Percentiles rank a stretch among this genome's conserved stretches.
phyloP scores from a whole-genome alignment of 2,888 invertebrate species.

The Tetramorium bicarinatum region DNA sequence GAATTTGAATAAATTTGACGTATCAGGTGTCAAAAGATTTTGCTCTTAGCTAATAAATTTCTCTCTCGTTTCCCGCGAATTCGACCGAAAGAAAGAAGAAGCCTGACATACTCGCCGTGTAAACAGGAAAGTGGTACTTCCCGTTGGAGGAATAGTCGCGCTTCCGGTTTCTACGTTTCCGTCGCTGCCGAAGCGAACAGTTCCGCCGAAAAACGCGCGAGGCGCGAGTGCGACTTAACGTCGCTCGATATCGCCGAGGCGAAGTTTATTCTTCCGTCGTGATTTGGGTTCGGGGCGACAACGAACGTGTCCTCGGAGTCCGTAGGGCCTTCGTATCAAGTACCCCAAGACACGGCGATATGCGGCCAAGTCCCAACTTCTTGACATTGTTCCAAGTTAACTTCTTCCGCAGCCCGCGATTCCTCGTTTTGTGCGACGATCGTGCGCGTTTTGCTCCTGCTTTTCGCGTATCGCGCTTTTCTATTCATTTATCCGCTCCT shows the following conservation, averaged over 20 bases:
- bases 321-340: slow-evolving; percentile 2
- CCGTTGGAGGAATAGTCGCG: slow-evolving; percentile 44
- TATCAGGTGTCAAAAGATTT: slow-evolving; percentile 7
- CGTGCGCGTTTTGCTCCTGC: slow-evolving; percentile 18
- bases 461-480: slow-evolving; percentile 27
- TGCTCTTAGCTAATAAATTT: slow-evolving; percentile 18
- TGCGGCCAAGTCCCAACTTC: slow-evolving; percentile 33
- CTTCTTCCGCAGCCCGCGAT: slow-evolving; percentile 49
- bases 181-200: slow-evolving; percentile 27
- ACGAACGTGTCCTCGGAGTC: neutral
- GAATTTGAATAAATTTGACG: neutral
- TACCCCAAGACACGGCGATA: slow-evolving; percentile 4
- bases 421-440: slow-evolving; percentile 18
- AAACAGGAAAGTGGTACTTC: slow-evolving; percentile 69
- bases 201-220: slow-evolving; percentile 35
- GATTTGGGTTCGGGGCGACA: neutral
- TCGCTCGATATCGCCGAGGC: slow-evolving; percentile 46
- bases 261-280: slow-evolving; percentile 45
- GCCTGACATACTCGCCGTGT: slow-evolving; percentile 52
- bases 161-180: slow-evolving; percentile 52
- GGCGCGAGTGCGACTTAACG: slow-evolving; percentile 55
- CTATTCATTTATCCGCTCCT: slow-evolving; percentile 48
- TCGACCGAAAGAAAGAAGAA: slow-evolving; percentile 33
- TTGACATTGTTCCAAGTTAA: slow-evolving; percentile 64
- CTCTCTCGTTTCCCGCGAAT: slow-evolving; percentile 14